Evolutionary conservation across 2,113 vertebrate genomes (phyloP).

Genomic region (Calypte anna): DNA sequence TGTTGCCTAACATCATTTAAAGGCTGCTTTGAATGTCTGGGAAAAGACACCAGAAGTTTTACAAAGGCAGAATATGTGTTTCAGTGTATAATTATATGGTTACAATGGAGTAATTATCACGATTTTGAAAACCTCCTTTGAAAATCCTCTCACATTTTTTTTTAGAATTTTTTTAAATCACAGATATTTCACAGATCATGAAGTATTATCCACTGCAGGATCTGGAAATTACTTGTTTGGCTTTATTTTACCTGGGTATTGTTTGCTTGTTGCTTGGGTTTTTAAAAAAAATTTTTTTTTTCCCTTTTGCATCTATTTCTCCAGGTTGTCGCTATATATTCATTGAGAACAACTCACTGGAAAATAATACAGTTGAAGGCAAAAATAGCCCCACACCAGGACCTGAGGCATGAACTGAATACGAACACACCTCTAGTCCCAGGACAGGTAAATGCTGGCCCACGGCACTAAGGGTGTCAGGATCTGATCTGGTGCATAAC

Average conservation of each 20-base stretch:
- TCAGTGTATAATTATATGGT: slow-evolving; percentile 34
- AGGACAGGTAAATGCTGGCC: not conserved
- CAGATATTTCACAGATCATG: slow-evolving; percentile 43
- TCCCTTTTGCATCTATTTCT: not conserved
- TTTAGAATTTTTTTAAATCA: not conserved
- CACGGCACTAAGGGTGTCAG: not conserved
- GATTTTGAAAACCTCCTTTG: slow-evolving; percentile 36
- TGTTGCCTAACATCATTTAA: not conserved
- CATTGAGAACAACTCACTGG: not conserved
- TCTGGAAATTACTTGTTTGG: slow-evolving; percentile 25
- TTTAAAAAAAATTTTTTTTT: not conserved
- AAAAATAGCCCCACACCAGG: not conserved
- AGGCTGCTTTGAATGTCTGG: slow-evolving; percentile 14
- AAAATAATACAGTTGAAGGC: not conserved
- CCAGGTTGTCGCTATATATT: not conserved
- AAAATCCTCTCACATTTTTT: not conserved
- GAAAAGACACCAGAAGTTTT: slow-evolving; percentile 12
- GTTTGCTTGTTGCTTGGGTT: not conserved
- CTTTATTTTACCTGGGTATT: not conserved
- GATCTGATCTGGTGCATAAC: not conserved
- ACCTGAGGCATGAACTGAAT: not conserved
- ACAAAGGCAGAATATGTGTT: not conserved
- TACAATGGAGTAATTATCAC: slow-evolving; percentile 44
- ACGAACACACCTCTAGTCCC: not conserved
- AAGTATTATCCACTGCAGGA: slow-evolving; percentile 29